Percentiles rank a stretch among this genome's conserved stretches.
These are phyloP conservation scores for Aurelia aurita DNA, from an alignment of 30 jellyfish, hydroid and myxozoan genomes.

Conservation along the genomic window DNA sequence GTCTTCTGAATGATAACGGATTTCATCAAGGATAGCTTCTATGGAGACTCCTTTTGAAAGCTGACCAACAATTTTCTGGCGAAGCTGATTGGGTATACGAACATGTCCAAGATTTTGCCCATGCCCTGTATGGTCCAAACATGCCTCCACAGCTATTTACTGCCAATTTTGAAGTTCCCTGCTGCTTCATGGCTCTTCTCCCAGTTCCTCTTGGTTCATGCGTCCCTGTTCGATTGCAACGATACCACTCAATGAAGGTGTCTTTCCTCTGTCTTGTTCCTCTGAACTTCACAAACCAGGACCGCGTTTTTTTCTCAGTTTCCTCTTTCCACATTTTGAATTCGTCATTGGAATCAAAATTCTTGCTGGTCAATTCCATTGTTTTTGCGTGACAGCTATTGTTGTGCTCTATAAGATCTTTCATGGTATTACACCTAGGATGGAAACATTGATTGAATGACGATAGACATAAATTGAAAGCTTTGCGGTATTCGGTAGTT, in stretches of 20 bases:
- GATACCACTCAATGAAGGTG: conserved; percentile 32
- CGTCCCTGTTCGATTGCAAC: conserved; percentile 56
- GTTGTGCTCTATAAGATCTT: background rate
- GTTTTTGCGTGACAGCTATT: background rate
- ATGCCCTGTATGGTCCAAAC: conserved; percentile 22
- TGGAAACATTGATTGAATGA: background rate
- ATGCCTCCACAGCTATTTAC: conserved; percentile 13
- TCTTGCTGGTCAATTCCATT: background rate
- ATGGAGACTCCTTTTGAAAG: conserved; percentile 2
- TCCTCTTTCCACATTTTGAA: conserved; percentile 36
- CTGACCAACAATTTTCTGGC: conserved; percentile 11
- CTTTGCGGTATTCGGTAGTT: too few species aligned
- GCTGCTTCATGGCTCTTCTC: conserved; percentile 49
- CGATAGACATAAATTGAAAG: too few species aligned
- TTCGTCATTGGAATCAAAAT: conserved; percentile 10
- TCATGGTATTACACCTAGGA: background rate
- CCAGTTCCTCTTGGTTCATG: conserved; percentile 50
- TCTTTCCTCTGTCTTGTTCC: conserved; percentile 35
- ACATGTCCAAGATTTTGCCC: conserved; percentile 17
- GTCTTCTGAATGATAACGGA: background rate
- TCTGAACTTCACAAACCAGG: conserved; percentile 45
- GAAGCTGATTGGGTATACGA: background rate
- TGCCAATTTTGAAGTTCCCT: conserved; percentile 58
- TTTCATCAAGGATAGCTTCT: conserved; percentile 8
- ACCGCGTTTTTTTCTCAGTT: conserved; percentile 13